A percentile compares a stretch with the other conserved stretches of the same genome.
phyloP scores from a whole-genome alignment of 2,888 invertebrate genomes.

The Limenitis camilla region DNA sequence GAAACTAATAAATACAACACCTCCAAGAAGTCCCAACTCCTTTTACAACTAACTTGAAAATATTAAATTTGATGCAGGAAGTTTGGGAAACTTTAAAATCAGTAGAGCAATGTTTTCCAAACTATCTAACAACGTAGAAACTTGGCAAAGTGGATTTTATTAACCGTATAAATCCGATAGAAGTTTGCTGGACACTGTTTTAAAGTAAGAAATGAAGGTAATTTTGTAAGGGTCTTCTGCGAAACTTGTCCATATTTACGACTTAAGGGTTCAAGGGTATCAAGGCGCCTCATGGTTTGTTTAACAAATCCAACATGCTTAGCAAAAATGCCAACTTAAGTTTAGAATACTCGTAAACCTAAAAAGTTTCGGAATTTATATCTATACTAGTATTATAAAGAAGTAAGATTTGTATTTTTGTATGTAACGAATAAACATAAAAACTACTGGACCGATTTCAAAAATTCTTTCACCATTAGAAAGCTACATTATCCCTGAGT shows the following conservation, averaged over 20 bases:
- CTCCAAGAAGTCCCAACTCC: not conserved
- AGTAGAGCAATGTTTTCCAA: conserved; percentile 14
- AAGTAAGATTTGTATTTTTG: no score
- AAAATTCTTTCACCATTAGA: no score
- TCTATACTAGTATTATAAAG: no score
- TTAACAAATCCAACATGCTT: not conserved
- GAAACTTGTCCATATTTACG: conserved; percentile 24
- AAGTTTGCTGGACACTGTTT: conserved; percentile 24
- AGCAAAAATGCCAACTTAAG: no score
- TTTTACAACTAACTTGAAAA: conserved; percentile 8
- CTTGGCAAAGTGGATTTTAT: conserved; percentile 27
- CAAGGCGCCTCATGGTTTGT: conserved; percentile 7
- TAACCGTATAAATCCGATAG: conserved; percentile 17
- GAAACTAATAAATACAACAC: no score
- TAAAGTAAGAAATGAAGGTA: conserved; percentile 33
- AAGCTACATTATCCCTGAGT: no score
- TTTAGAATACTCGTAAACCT: no score
- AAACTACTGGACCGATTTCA: no score
- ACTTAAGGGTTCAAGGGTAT: conserved; percentile 9
- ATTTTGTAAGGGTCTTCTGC: conserved; percentile 16
- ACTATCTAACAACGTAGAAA: conserved; percentile 8
- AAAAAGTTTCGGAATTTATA: no score
- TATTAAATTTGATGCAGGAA: conserved; percentile 7
- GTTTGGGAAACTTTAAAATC: conserved; percentile 11
- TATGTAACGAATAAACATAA: no score